Conservation (phyloP, 2,113 vertebrate genomes). For the Dipodomys spectabilis region DNA sequence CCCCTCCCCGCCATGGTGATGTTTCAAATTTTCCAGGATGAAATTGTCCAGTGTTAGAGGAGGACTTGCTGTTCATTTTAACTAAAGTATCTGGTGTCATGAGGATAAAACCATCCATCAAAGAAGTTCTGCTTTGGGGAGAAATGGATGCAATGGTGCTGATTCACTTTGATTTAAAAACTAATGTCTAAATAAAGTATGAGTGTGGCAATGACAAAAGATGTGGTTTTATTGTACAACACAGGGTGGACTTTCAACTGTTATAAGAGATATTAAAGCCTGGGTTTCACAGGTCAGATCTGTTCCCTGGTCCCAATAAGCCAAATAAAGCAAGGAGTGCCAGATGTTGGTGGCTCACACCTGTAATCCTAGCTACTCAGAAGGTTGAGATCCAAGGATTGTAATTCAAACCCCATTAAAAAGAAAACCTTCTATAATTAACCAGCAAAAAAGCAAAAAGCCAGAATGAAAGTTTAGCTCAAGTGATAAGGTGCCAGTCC, state of each 20-base stretch:
- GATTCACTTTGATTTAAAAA: background rate
- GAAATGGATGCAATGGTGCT: background rate
- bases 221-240: background rate
- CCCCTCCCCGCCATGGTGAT: background rate
- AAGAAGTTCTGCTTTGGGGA: background rate
- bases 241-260: background rate
- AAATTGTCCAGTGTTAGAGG: background rate
- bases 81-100: background rate
- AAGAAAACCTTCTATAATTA: too few relatives aligned
- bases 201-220: background rate
- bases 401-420: too few relatives aligned
- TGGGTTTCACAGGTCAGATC: too few relatives aligned
- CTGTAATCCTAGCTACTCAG: too few relatives aligned
- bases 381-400: too few relatives aligned
- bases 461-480: too few relatives aligned
- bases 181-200: background rate
- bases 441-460: too few relatives aligned
- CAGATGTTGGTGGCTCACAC: too few relatives aligned
- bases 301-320: too few relatives aligned
- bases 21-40: slow-evolving; percentile 29
- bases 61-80: background rate
- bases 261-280: too few relatives aligned
- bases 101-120: background rate
- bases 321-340: too few relatives aligned
- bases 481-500: too few relatives aligned